phyloP scores from a whole-genome alignment of 2,113 vertebrate genomes.

The Pterophyllum scalare region DNA sequence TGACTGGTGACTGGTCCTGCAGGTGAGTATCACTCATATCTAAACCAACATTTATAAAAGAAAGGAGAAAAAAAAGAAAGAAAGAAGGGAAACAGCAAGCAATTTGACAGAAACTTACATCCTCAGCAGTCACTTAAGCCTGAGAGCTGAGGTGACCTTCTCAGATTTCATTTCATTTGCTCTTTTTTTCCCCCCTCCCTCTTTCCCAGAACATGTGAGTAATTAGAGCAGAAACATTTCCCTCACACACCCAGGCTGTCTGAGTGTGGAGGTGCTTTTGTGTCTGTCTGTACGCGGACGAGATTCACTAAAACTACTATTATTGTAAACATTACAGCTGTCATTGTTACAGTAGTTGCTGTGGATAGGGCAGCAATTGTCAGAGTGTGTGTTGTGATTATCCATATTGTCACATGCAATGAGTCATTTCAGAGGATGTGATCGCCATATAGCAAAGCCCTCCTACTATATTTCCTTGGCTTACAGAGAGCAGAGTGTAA shows the following conservation, averaged over 20 bases:
- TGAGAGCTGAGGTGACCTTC: constrained; percentile 72
- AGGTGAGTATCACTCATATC: constrained; percentile 37
- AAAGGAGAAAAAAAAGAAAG: neutral
- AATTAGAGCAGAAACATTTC: constrained; percentile 77
- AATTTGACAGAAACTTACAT: constrained; percentile 46
- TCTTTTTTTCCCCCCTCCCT: constrained; percentile 7
- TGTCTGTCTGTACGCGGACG: constrained; percentile 3
- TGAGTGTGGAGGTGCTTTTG: constrained; percentile 44
- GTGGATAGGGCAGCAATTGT: constrained; percentile 5
- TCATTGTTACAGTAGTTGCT: constrained; percentile 15
- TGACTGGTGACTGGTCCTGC: constrained; percentile 28
- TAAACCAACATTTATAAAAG: neutral
- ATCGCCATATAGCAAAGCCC: constrained; percentile 1
- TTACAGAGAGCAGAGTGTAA: neutral
- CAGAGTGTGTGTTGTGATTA: neutral
- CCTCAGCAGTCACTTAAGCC: constrained; percentile 58
- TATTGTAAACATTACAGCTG: constrained; percentile 2
- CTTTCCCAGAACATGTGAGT: constrained; percentile 72
- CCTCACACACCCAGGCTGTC: constrained; percentile 45
- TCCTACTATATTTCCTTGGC: neutral
- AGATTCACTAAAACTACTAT: constrained; percentile 29
- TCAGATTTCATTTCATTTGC: constrained; percentile 66
- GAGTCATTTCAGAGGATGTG: constrained; percentile 34
- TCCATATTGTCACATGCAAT: constrained; percentile 2
- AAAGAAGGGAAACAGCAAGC: neutral